A percentile compares a stretch with the other conserved stretches of the same genome.
Conservation (phyloP, 23 tunicate genomes). For the Halocynthia aurantium region DNA sequence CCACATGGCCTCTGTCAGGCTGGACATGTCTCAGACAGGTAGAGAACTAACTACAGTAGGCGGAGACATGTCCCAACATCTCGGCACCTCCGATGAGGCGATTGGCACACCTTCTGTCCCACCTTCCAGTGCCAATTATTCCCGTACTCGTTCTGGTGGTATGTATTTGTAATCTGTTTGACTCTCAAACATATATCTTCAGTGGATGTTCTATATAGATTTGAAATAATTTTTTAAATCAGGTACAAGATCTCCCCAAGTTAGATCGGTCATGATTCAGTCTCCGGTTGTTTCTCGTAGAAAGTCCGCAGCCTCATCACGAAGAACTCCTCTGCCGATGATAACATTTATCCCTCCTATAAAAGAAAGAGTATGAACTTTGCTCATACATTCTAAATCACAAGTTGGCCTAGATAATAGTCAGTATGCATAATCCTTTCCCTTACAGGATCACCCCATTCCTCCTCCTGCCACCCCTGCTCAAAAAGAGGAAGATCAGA, state of each 20-base stretch:
- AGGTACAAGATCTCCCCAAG: slow-evolving; percentile 81
- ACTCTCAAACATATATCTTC: background rate
- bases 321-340: slow-evolving; percentile 17
- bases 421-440: no score
- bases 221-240: background rate
- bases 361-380: no score
- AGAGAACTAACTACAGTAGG: slow-evolving; percentile 10
- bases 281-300: slow-evolving; percentile 62
- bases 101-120: slow-evolving; percentile 36
- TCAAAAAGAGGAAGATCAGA: slow-evolving; percentile 66
- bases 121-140: slow-evolving; percentile 52
- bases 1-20: slow-evolving; percentile 75
- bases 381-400: no score
- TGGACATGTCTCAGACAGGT: slow-evolving; percentile 60
- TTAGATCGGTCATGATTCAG: slow-evolving; percentile 80
- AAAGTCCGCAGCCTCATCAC: slow-evolving; percentile 35
- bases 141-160: slow-evolving; percentile 47
- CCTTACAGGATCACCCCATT: slow-evolving; percentile 22
- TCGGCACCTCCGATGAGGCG: slow-evolving; percentile 62
- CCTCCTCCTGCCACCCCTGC: slow-evolving; percentile 96
- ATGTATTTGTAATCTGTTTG: background rate
- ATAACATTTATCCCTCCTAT: slow-evolving; percentile 47
- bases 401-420: no score
- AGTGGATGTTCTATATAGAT: background rate
- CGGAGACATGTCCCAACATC: slow-evolving; percentile 49